Evolutionary conservation across 2,888 invertebrate genomes (phyloP).

Genomic region (Idaea straminata): DNA sequence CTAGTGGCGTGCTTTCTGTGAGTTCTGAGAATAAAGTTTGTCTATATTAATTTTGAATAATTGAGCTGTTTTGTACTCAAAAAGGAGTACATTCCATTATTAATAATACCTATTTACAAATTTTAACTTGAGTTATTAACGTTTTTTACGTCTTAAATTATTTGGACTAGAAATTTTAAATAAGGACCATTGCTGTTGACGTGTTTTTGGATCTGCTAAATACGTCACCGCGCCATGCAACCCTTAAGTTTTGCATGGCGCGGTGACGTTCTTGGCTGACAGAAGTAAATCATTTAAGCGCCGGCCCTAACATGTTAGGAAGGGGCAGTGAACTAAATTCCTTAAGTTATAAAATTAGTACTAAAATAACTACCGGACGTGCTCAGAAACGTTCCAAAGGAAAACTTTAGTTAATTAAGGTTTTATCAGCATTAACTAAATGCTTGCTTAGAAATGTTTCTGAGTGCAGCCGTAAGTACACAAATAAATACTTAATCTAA

Average conservation of each 20-base stretch:
- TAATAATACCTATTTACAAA: background rate
- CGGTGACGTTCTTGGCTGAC: too few species aligned
- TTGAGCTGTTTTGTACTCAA: conserved; percentile 1
- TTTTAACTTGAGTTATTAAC: background rate
- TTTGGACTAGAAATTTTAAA: background rate
- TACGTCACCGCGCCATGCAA: too few species aligned
- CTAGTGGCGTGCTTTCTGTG: too few species aligned
- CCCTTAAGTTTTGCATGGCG: too few species aligned
- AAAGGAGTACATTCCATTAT: background rate
- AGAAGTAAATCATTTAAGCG: too few species aligned
- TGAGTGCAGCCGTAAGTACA: background rate
- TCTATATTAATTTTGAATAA: background rate
- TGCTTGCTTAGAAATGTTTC: background rate
- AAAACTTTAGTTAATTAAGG: too few species aligned
- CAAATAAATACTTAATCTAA: conserved; percentile 1
- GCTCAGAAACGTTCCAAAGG: too few species aligned
- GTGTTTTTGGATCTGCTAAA: background rate
- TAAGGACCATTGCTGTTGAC: background rate
- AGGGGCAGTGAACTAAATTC: too few species aligned
- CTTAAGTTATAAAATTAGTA: too few species aligned
- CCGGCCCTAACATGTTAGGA: too few species aligned
- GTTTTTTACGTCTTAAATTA: background rate
- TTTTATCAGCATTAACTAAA: background rate
- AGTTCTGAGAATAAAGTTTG: background rate
- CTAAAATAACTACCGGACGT: too few species aligned